Percentiles rank a stretch among this genome's conserved stretches.
phyloP scores from a whole-genome alignment of 2,113 vertebrate species.

The Dolichallabes microphthalmus region DNA sequence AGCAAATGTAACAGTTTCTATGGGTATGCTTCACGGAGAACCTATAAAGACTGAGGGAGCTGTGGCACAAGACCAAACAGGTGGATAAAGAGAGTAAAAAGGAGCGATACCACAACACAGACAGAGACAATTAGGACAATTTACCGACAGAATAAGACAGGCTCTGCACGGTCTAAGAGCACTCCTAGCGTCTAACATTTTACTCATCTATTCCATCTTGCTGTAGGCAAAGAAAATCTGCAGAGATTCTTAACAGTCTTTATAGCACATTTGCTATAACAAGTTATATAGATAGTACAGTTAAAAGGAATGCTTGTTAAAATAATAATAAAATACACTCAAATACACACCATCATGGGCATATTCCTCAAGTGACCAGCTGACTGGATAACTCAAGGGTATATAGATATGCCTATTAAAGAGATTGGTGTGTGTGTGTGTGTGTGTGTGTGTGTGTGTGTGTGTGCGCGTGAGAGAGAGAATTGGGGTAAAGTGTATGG shows the following conservation, averaged over 20 bases:
- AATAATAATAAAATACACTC: neutral
- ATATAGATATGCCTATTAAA: too few species aligned
- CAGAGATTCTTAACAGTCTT: neutral
- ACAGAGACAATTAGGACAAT: neutral
- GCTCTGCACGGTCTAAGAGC: slow-evolving; percentile 43
- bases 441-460: too few species aligned
- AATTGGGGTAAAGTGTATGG: too few species aligned
- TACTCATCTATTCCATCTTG: slow-evolving; percentile 37
- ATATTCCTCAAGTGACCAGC: neutral
- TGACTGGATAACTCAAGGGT: neutral
- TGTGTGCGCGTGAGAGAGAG: too few species aligned
- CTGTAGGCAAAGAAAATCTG: neutral
- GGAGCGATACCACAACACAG: neutral
- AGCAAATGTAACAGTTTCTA: neutral
- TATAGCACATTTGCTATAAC: neutral
- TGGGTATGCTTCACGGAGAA: neutral
- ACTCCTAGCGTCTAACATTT: slow-evolving; percentile 25
- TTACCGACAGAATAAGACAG: slow-evolving; percentile 45
- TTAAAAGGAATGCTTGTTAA: neutral
- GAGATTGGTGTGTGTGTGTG: too few species aligned
- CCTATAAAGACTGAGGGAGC: neutral
- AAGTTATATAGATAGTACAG: neutral
- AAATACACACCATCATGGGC: too few species aligned
- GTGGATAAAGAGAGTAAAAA: neutral
- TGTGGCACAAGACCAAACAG: neutral